Conservation (phyloP, 1,140 invertebrate species). For the Heliconius melpomene region DNA sequence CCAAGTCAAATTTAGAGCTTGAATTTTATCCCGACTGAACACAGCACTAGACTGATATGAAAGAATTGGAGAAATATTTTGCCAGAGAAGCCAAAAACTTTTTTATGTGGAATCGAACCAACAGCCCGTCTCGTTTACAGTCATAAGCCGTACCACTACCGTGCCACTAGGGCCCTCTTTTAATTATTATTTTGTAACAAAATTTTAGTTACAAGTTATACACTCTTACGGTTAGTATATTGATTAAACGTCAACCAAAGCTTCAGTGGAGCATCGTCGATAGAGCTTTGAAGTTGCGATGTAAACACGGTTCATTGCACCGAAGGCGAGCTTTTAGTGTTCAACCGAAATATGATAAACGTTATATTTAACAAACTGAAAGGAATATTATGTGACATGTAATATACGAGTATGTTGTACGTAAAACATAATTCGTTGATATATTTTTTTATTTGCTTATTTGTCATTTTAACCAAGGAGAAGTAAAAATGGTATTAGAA, state of each 20-base stretch:
- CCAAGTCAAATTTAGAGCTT: no score
- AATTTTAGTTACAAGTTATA: not conserved
- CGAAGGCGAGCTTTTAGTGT: constrained; percentile 11
- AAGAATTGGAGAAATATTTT: no score
- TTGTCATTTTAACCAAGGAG: no score
- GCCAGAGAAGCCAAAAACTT: no score
- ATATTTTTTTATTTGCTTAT: not conserved
- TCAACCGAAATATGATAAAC: constrained; percentile 11
- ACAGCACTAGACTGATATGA: no score
- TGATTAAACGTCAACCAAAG: constrained; percentile 14
- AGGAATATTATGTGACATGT: not conserved
- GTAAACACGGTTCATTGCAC: constrained; percentile 15
- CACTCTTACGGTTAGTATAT: not conserved
- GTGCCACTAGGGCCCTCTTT: no score
- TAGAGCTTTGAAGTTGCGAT: constrained; percentile 15
- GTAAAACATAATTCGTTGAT: not conserved
- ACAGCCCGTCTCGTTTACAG: no score
- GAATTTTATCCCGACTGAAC: no score
- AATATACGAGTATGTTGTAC: not conserved
- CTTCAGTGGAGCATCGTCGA: constrained; percentile 8
- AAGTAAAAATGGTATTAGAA: no score
- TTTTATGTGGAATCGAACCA: no score
- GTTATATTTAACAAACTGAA: not conserved
- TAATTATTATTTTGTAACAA: no score
- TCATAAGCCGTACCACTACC: no score